Percentiles rank a stretch among this genome's conserved stretches.
These are phyloP conservation scores for Scomber scombrus DNA, from an alignment of 2,113 vertebrate species.

Conservation along the genomic window DNA sequence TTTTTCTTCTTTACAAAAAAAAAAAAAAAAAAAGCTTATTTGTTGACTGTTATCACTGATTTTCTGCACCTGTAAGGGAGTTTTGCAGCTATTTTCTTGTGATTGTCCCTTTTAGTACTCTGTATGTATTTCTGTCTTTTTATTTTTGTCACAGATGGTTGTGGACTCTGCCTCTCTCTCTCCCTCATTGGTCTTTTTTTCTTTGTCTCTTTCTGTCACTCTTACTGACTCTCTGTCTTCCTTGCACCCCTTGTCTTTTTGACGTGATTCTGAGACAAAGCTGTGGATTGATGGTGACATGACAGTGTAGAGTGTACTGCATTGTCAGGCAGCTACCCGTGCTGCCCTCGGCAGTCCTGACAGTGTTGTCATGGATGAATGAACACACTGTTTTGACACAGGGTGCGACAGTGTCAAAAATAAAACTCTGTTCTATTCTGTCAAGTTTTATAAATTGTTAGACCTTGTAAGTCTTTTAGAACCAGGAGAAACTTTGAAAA, in stretches of 20 bases:
- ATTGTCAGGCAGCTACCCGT: slow-evolving; percentile 65
- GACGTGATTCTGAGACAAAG: slow-evolving; percentile 67
- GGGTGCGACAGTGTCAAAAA: slow-evolving; percentile 68
- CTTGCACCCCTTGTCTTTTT: slow-evolving; percentile 36
- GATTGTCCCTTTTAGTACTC: background rate
- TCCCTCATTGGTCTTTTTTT: background rate
- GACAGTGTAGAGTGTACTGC: slow-evolving; percentile 62
- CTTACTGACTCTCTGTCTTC: slow-evolving; percentile 50
- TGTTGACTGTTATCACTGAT: background rate
- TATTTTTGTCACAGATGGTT: background rate
- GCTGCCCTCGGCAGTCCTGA: slow-evolving; percentile 75
- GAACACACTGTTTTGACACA: slow-evolving; percentile 71
- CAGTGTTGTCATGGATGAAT: slow-evolving; percentile 76
- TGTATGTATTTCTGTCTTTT: background rate
- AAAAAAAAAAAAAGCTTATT: no score
- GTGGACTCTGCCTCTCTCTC: background rate
- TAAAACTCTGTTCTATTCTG: slow-evolving; percentile 59
- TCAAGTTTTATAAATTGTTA: slow-evolving; percentile 55
- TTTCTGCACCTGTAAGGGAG: background rate
- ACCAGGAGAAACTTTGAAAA: background rate
- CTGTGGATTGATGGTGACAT: slow-evolving; percentile 73
- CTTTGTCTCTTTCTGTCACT: slow-evolving; percentile 40
- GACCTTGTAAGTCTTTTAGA: slow-evolving; percentile 11
- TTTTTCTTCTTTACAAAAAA: background rate
- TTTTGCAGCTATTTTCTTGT: background rate